Evolutionary conservation across 2,797 vertebrate species (phyloP).

Genomic region (Sciurus carolinensis): DNA sequence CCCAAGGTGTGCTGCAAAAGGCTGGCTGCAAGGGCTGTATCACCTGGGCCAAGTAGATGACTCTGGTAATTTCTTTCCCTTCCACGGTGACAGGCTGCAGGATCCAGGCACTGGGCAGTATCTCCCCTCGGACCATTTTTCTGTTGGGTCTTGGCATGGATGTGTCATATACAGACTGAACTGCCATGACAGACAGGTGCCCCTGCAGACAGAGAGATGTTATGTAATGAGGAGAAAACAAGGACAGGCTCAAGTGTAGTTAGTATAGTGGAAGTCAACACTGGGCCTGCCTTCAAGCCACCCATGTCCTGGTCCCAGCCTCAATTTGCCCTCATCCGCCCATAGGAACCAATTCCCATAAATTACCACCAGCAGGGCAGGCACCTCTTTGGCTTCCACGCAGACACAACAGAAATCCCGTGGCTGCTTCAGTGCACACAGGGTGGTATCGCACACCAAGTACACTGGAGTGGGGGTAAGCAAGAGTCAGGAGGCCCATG

Average conservation of each 20-base stretch:
- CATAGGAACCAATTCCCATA: too few relatives aligned
- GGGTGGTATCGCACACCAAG: constrained; percentile 93
- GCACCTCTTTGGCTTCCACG: constrained; percentile 95
- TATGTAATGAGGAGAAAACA: neutral
- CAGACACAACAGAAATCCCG: constrained; percentile 99
- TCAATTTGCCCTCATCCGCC: neutral
- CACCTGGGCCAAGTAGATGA: constrained; percentile 96
- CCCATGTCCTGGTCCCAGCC: neutral
- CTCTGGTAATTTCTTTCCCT: constrained; percentile 93
- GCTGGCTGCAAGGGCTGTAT: neutral
- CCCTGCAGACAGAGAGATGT: constrained; percentile 88
- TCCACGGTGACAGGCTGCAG: constrained; percentile 92
- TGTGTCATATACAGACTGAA: constrained; percentile 96
- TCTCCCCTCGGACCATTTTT: constrained; percentile 94
- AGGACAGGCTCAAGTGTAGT: neutral
- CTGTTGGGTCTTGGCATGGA: constrained; percentile 94
- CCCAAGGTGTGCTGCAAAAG: neutral
- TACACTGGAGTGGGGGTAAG: constrained; percentile 90
- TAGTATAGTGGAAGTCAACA: neutral
- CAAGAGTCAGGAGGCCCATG: neutral
- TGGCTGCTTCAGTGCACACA: constrained; percentile 95
- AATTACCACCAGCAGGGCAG: constrained; percentile 21
- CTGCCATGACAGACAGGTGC: constrained; percentile 92
- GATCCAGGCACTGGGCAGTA: constrained; percentile 98
- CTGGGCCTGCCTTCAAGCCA: neutral